Conservation (phyloP, 2,113 vertebrate genomes). For the Pangasianodon gigas region DNA sequence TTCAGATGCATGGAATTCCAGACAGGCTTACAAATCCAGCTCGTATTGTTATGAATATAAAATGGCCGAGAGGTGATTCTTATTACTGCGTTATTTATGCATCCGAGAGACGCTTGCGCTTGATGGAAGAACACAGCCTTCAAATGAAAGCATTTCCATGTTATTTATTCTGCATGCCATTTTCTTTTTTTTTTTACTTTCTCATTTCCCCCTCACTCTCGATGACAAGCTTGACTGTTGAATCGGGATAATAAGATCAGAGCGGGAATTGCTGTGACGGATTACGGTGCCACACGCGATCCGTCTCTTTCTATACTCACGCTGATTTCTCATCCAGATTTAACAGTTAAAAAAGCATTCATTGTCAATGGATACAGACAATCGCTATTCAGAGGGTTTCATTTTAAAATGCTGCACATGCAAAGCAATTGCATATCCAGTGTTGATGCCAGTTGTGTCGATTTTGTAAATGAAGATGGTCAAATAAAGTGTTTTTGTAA, state of each 20-base stretch:
- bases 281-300: slow-evolving; percentile 65
- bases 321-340: slow-evolving; percentile 69
- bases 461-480: background rate
- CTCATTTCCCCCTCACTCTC: slow-evolving; percentile 18
- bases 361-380: slow-evolving; percentile 58
- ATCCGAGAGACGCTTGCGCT: slow-evolving; percentile 51
- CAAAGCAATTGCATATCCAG: background rate
- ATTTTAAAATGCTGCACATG: slow-evolving; percentile 24
- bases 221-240: slow-evolving; percentile 67
- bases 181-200: slow-evolving; percentile 30
- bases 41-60: slow-evolving; percentile 65
- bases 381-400: slow-evolving; percentile 21
- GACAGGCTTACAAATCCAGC: slow-evolving; percentile 63
- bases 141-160: slow-evolving; percentile 56
- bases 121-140: slow-evolving; percentile 57
- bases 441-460: background rate
- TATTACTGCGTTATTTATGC: slow-evolving; percentile 67
- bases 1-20: slow-evolving; percentile 66
- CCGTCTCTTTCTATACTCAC: slow-evolving; percentile 60
- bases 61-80: slow-evolving; percentile 55
- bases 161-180: slow-evolving; percentile 37
- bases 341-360: slow-evolving; percentile 67
- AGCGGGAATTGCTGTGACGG: slow-evolving; percentile 64
- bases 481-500: background rate
- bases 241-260: slow-evolving; percentile 71